A percentile compares a stretch with the other conserved stretches of the same genome.
These are phyloP conservation scores for Coptodon rendalli DNA, from an alignment of 2,113 vertebrate species.

Conservation along the genomic window DNA sequence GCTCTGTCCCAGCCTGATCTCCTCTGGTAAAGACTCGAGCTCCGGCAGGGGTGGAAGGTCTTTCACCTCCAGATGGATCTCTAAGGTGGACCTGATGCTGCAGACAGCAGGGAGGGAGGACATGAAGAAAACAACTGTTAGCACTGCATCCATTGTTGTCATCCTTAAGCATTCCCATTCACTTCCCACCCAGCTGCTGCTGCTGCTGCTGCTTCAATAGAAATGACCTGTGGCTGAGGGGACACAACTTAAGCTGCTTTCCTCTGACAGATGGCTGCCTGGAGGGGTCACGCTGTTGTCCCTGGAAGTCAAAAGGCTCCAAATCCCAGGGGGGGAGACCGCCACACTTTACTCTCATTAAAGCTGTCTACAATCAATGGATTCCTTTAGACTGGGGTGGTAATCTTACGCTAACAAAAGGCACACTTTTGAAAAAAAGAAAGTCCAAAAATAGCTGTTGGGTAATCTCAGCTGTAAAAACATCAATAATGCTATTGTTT, in stretches of 20 bases:
- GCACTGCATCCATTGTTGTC: conserved; percentile 43
- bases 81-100: conserved; percentile 61
- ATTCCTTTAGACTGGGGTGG: conserved; percentile 35
- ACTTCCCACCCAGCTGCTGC: conserved; percentile 53
- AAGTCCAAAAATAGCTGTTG: neutral
- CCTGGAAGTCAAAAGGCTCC: conserved; percentile 44
- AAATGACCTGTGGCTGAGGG: conserved; percentile 25
- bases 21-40: conserved; percentile 40
- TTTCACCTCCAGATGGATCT: conserved; percentile 58
- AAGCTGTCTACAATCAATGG: conserved; percentile 19
- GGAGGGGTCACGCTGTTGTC: conserved; percentile 53
- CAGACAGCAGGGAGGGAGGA: neutral
- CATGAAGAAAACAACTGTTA: conserved; percentile 48
- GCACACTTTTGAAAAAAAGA: conserved; percentile 6
- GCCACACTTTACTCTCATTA: conserved; percentile 52
- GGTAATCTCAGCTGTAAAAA: neutral
- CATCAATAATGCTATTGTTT: neutral
- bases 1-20: conserved; percentile 46
- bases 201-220: conserved; percentile 32
- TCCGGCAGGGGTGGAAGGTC: conserved; percentile 17
- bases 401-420: conserved; percentile 22
- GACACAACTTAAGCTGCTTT: conserved; percentile 25
- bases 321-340: conserved; percentile 23
- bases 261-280: conserved; percentile 66
- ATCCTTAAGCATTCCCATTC: conserved; percentile 34